Evolutionary conservation across 30 jellyfish, hydroid and myxozoan species (phyloP).

Genomic region (Aurelia sp.): DNA sequence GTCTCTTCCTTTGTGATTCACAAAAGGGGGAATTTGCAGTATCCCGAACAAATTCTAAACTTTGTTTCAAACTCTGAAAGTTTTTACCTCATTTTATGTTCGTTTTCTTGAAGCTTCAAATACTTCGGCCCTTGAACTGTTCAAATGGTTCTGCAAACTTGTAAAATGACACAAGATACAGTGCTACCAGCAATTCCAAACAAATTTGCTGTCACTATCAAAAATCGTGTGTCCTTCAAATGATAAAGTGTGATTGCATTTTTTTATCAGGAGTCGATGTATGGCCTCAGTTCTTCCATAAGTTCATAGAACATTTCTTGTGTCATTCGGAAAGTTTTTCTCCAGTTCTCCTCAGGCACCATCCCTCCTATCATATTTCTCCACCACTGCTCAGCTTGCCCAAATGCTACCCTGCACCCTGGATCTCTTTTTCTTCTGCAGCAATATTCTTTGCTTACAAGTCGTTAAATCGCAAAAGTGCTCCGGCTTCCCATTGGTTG

Average conservation of each 20-base stretch:
- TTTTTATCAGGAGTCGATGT: conserved; percentile 57
- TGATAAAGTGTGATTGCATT: conserved; percentile 67
- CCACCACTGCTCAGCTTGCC: conserved; percentile 68
- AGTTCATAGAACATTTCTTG: conserved; percentile 44
- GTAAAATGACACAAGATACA: conserved; percentile 52
- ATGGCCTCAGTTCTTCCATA: conserved; percentile 65
- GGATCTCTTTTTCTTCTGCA: conserved; percentile 60
- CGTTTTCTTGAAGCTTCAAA: conserved; percentile 39
- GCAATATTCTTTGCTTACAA: conserved; percentile 66
- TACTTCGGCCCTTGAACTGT: conserved; percentile 70
- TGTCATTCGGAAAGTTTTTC: conserved; percentile 49
- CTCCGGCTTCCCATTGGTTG: too few species aligned
- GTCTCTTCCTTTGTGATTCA: too few species aligned
- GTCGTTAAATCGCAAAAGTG: too few species aligned
- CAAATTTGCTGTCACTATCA: conserved; percentile 50
- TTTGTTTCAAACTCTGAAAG: conserved; percentile 75
- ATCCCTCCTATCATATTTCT: conserved; percentile 50
- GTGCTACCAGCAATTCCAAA: conserved; percentile 79
- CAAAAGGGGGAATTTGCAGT: too few species aligned
- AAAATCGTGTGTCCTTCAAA: conserved; percentile 69
- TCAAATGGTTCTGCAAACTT: conserved; percentile 64
- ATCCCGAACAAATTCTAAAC: too few species aligned
- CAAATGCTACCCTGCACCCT: too few species aligned
- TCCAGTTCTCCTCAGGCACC: conserved; percentile 61
- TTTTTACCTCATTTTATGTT: conserved; percentile 62